Conservation (phyloP, 2,113 vertebrate genomes). For the Laticauda colubrina region DNA sequence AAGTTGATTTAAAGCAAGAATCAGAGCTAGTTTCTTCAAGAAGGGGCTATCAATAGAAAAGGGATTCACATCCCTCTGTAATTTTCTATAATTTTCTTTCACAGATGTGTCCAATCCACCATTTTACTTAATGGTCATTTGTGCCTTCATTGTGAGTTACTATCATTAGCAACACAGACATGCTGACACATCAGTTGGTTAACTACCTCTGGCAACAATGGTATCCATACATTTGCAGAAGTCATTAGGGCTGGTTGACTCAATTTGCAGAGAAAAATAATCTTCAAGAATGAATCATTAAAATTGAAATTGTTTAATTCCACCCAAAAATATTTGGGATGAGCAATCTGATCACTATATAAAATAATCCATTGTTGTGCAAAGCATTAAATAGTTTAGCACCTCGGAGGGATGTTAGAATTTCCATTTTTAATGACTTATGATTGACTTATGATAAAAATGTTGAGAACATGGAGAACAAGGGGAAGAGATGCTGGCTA, state of each 20-base stretch:
- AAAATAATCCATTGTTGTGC: background rate
- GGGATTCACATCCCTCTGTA: background rate
- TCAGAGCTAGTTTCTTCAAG: background rate
- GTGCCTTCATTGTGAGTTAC: background rate
- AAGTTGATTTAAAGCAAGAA: background rate
- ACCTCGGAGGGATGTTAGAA: background rate
- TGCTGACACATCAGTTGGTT: background rate
- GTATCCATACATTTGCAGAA: background rate
- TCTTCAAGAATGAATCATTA: background rate
- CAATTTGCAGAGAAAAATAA: background rate
- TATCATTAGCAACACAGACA: background rate
- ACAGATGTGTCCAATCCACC: background rate
- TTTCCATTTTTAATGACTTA: background rate
- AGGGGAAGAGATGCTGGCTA: background rate
- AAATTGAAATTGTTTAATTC: background rate
- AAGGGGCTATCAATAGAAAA: conserved; percentile 18
- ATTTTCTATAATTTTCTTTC: background rate
- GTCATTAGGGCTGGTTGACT: background rate
- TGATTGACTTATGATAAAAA: background rate
- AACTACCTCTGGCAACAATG: background rate
- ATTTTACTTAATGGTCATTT: conserved; percentile 14
- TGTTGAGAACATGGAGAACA: background rate
- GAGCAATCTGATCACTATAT: background rate
- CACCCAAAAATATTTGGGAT: background rate
- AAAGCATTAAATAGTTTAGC: background rate